These are phyloP conservation scores for Phalacrocorax pelagicus DNA, from an alignment of 2,113 vertebrate genomes.

Conservation along the genomic window DNA sequence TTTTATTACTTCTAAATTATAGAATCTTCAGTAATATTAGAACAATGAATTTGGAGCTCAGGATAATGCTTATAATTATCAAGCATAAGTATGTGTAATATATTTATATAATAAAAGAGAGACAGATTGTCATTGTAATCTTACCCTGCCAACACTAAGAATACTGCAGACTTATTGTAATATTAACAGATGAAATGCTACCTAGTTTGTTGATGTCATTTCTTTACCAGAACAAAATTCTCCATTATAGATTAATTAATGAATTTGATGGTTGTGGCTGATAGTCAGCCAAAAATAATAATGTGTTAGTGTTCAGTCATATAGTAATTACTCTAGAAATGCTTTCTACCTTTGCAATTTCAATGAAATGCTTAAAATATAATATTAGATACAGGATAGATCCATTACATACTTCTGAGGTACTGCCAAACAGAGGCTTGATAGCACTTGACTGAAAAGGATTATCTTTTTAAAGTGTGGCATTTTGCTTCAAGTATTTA, in stretches of 20 bases:
- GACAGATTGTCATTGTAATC: neutral
- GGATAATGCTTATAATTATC: neutral
- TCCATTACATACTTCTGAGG: neutral
- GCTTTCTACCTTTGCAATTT: neutral
- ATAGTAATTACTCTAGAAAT: neutral
- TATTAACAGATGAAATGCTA: neutral
- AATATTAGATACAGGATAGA: neutral
- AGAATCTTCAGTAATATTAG: neutral
- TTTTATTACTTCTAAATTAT: constrained; percentile 50
- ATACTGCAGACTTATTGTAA: neutral
- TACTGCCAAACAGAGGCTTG: neutral
- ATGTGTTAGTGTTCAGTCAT: neutral
- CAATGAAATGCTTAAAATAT: neutral
- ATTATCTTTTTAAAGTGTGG: neutral
- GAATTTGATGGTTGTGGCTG: neutral
- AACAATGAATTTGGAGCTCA: neutral
- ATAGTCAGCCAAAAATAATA: constrained; percentile 25
- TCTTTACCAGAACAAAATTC: neutral
- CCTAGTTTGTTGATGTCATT: neutral
- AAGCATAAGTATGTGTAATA: neutral
- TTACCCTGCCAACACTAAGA: neutral
- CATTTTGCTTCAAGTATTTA: neutral
- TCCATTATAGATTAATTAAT: neutral
- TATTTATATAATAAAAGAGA: neutral
- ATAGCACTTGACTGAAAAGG: neutral